Base-by-base conservation (phyloP, 2,888 invertebrate species). In the Chironomus riparius region DNA sequence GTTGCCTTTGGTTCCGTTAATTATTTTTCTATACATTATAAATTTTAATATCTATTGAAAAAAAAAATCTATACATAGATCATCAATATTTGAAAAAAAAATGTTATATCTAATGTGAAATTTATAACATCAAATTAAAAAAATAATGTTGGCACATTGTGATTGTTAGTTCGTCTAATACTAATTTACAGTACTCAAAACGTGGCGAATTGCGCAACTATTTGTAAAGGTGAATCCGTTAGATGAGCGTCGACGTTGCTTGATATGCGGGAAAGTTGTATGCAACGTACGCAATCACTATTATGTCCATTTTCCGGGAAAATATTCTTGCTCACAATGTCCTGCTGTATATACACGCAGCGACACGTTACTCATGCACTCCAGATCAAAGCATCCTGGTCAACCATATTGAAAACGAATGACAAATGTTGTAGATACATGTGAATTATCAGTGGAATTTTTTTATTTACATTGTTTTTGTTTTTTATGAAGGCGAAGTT, bases 211-310 rank as follows among this genome's bases (percentile, higher is more conserved):
- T 81, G 87, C 87, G 80, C 87, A 87, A 83, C 85, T 87, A 81
- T 87, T 87, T 84, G 87, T 87, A 82, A 83, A 87, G 80, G 87
- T 87, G 79, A 87, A 86, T 80, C 84, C 84, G 80, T 85, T 83
- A 85, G 87, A 87, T 83, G 87, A 87, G 82, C 82, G 86, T 81
- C 83, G 86, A 81, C 83, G 87, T 79, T 87, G 87, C 83, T 85
- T 86, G 79, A 83, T 87, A 81, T 88, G 87, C 83, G 87, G 87
- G 80, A 88, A 87, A 84, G 86, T 87, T 80, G 87, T 88, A 79
- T 87, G 87, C 83, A 87, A 88, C 82, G 87, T 87, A 78, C 85
- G 87, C 79, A 87, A 87, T 83, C 87, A 87, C 81, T 87, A 87
- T 83, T 87, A 87, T 82, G 87, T 87, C 79, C 87, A 87, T 82